Evolutionary conservation across 2,888 invertebrate species (phyloP).

Genomic region (Tribolium freemani): DNA sequence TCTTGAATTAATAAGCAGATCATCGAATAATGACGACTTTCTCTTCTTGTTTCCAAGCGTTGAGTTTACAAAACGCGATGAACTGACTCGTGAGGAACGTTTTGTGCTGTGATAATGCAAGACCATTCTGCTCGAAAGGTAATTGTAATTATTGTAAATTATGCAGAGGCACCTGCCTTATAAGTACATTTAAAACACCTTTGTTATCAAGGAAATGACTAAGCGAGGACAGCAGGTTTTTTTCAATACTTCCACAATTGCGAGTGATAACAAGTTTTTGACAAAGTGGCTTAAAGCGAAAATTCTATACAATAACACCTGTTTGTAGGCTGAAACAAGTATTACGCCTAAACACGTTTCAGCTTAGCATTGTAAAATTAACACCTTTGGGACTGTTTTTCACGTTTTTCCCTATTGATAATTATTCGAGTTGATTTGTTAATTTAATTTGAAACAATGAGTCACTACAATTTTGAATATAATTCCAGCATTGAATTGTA

Average conservation of each 20-base stretch:
- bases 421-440: background rate
- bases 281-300: background rate
- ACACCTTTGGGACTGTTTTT: too few relatives aligned
- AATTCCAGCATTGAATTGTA: background rate
- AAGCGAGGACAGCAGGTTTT: constrained; percentile 9
- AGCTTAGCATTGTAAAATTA: background rate
- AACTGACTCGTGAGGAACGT: constrained; percentile 3
- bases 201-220: constrained; percentile 20
- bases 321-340: background rate
- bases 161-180: background rate
- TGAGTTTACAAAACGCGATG: constrained; percentile 7
- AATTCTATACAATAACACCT: background rate
- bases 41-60: constrained; percentile 30
- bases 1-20: constrained; percentile 34
- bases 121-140: background rate
- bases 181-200: constrained; percentile 9
- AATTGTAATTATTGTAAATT: background rate
- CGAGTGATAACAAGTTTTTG: background rate
- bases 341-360: background rate
- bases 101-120: constrained; percentile 5
- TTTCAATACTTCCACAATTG: background rate
- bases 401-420: background rate
- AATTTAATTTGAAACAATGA: background rate
- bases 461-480: background rate
- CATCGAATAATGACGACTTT: constrained; percentile 41